A percentile compares a stretch with the other conserved stretches of the same genome.
phyloP scores from a whole-genome alignment of 2,888 invertebrate genomes.

The Carpatolechia fugitivella region DNA sequence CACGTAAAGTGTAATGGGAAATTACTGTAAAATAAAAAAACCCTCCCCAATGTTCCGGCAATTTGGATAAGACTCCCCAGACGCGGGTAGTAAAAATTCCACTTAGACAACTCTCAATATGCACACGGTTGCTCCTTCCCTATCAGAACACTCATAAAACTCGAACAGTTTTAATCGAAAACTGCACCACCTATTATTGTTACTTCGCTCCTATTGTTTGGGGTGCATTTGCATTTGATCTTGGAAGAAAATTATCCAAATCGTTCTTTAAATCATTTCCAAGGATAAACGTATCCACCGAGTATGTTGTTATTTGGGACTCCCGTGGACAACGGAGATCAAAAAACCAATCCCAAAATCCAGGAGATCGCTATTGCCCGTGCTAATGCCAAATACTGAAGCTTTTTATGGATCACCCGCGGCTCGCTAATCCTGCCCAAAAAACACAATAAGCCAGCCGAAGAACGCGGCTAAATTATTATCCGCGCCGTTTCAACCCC shows the following conservation, averaged over 20 bases:
- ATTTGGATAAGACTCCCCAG: slow-evolving; percentile 69
- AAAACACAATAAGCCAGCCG: slow-evolving; percentile 72
- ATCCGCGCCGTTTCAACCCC: slow-evolving; percentile 69
- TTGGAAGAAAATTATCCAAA: not conserved
- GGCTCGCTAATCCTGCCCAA: slow-evolving; percentile 66
- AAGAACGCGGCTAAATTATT: slow-evolving; percentile 65
- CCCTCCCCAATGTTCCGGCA: slow-evolving; percentile 65
- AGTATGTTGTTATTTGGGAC: not conserved
- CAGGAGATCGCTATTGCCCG: slow-evolving; percentile 47
- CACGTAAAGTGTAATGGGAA: slow-evolving; percentile 73
- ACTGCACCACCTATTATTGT: slow-evolving; percentile 20
- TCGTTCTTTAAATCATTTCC: too few relatives aligned
- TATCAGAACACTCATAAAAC: slow-evolving; percentile 53
- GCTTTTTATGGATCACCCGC: slow-evolving; percentile 61
- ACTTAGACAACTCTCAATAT: slow-evolving; percentile 65
- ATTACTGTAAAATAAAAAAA: slow-evolving; percentile 73
- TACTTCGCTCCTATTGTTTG: slow-evolving; percentile 1
- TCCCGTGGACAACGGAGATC: slow-evolving; percentile 26
- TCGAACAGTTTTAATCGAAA: slow-evolving; percentile 57
- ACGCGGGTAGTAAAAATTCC: slow-evolving; percentile 66
- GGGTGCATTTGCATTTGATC: slow-evolving; percentile 3
- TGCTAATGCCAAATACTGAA: slow-evolving; percentile 43
- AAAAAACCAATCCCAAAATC: slow-evolving; percentile 45
- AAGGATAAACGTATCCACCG: too few relatives aligned
- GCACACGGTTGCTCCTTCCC: slow-evolving; percentile 47